A percentile compares a stretch with the other conserved stretches of the same genome.
Evolutionary conservation across 2,113 vertebrate genomes (phyloP).

Genomic region (Plotosus lineatus): DNA sequence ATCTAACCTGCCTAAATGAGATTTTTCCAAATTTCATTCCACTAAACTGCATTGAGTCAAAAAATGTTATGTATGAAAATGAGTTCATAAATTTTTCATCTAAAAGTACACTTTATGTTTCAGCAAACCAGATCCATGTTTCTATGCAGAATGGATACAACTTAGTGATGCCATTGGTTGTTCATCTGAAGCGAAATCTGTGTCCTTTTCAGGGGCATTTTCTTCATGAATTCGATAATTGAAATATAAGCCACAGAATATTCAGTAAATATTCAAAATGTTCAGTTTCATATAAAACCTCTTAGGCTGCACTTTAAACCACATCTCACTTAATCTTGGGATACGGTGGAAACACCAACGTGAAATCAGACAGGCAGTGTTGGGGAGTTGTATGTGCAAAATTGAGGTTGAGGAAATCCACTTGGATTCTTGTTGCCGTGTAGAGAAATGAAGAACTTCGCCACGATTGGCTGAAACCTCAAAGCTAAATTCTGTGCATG

Average conservation of each 20-base stretch:
- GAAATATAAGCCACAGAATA: neutral
- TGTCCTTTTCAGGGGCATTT: neutral
- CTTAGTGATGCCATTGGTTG: neutral
- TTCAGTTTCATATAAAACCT: neutral
- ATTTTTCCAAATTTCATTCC: neutral
- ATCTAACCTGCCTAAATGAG: neutral
- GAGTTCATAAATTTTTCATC: no score
- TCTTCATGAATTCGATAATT: neutral
- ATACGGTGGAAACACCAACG: neutral
- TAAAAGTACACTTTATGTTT: neutral
- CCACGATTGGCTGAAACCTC: neutral
- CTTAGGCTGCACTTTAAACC: neutral
- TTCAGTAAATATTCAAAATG: no score
- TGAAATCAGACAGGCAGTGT: neutral
- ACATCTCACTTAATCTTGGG: neutral
- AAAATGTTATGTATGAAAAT: neutral
- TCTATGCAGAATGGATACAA: neutral
- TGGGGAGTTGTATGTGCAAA: neutral
- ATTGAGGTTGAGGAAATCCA: neutral
- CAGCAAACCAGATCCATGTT: neutral
- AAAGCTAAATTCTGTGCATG: neutral
- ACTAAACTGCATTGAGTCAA: neutral
- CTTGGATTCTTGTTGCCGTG: constrained; percentile 3
- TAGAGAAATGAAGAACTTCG: neutral
- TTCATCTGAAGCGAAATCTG: neutral